Base-by-base conservation (phyloP, 2,888 invertebrate genomes). In the Tetanocera ferruginea region DNA sequence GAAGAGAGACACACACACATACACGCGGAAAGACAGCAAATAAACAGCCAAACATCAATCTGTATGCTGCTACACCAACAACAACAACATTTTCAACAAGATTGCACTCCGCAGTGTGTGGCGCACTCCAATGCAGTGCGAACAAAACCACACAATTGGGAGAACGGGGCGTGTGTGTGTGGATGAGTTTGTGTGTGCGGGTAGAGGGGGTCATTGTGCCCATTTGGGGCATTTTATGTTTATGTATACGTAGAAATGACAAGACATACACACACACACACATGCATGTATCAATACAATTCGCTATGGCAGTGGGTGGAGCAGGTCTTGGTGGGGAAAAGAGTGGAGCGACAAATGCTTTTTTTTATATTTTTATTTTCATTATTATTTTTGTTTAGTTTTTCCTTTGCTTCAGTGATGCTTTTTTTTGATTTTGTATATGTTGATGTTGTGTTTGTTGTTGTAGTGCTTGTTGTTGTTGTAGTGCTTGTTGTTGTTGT, bases 201-300 rank as follows among this genome's bases (percentile, higher is more conserved):
- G 64, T 17, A 28, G 23, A 23, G 74, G 55, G 34, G 75, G 31
- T n/a, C 75, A 37, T 66, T 67, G 75, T 67, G 55, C 75, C 67
- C 75, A 75, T 75, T 75, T 67, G 66, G 75, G 66, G 55, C 52
- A 67, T 34, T 75, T 75, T 8, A 67, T 75, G 14, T 55, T 67
- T 17, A 14, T 67, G 52, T 74, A 57, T 72, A 25, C 34, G 57
- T 60, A 23, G 55, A 72, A 60, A 60, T 37, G 60, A 57, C 11
- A 70, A 66, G 57, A 62, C 64, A 64, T 23, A 52, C 51, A 66
- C 75, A 49, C 43, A 23, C 25, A 49, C n/a, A n/a, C n/a, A n/a
- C n/a, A n/a, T n/a, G n/a, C n/a, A n/a, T n/a, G n/a, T n/a, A n/a
- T 8, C 1, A 62, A 62, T 31, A 62, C 14, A 43, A 37, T 25